Evolutionary conservation across 2,797 vertebrate species (phyloP), one percentile per base, ranked within the genome.

Genomic region (Sebastes taczanowskii): DNA sequence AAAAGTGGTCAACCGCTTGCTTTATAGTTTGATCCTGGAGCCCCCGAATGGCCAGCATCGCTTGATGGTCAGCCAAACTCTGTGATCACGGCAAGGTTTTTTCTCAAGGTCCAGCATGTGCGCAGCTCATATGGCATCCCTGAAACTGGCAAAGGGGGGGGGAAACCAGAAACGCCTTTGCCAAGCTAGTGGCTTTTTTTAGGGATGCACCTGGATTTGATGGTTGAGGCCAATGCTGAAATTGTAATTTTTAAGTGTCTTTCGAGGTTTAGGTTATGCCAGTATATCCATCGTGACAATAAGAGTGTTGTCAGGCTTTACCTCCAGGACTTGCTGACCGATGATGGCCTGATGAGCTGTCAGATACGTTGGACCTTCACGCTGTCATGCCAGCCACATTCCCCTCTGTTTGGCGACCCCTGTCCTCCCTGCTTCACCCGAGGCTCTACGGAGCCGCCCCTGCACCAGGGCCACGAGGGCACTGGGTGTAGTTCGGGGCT

Each of bases 401-500:
- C 66, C 53, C 35, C 63, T 82, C 60, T 16, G 52, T 66, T 79
- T 29, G 49, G 25, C 0, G 49, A 87, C 80, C 83, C 49, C 46
- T 85, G 82, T 73, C 73, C 76, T 78, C 56, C 35, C 42, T 42
- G 38, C 68, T 63, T 81, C 27, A 53, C 87, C 86, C n/a, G 18
- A n/a, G 77, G 86, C 78, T 72, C 46, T 60, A 20, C 14, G 27
- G 52, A 89, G 64, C 75, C 76, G 42, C 83, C 66, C 74, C 30
- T 55, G 71, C 71, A 77, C 79, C 75, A 69, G 75, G 77, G 86
- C 89, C 85, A 84, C 34, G 62, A 83, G 80, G 78, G 60, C 75
- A 81, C 84, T 62, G 73, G 80, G 78, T 82, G 71, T 91, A 81
- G 89, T 91, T 87, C 62, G 72, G 56, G 91, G 92, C 81, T 83